Base-by-base conservation (phyloP, 2,888 invertebrate genomes). In the Tetanocera ferruginea region DNA sequence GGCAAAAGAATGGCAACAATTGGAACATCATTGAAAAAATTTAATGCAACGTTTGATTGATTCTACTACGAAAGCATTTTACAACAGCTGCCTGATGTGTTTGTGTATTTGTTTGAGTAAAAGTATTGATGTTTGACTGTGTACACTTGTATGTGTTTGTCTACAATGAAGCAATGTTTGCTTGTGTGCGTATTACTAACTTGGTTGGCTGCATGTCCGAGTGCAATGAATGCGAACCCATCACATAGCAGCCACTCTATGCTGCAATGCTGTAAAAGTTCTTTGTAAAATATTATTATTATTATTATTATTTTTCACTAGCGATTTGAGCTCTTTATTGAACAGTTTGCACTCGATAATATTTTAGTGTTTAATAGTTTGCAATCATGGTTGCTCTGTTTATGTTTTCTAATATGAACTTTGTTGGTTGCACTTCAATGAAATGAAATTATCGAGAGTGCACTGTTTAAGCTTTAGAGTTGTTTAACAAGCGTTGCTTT, bases 11-110 rank as follows among this genome's bases (percentile, higher is more conserved):
- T 55, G 55, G 64, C 34, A 23, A 34, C 64, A 28, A 34, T 31
- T 34, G 51, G 49, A 19, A 31, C 69, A 66, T 19, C 31, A 37
- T 69, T 25, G 51, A 69, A 51, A 17, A 60, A 69, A 69, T 51
- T 69, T 51, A 69, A 69, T 69, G 51, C 49, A 23, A 69, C 51
- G 51, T 69, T 69, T 69, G 69, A 69, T 69, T 69, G 51, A 69
- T 51, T 69, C 49, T 52, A 11, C 69, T 31, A 19, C 69, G 17
- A 69, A 49, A 51, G 69, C 25, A 69, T 51, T 25, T 69, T 23
- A 28, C 57, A 14, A 23, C n/a, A 55, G 55, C 9, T 55, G 23
- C 19, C n/a, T 55, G n/a, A 3, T 19, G 8, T 55, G 23, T 23
- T 6, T 19, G 23, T 19, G 55, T 55, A 9, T 55, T n/a, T 23